Evolutionary conservation across 2,888 invertebrate genomes (phyloP), one percentile per base, ranked within the genome.

Genomic region (Andrena dorsata): DNA sequence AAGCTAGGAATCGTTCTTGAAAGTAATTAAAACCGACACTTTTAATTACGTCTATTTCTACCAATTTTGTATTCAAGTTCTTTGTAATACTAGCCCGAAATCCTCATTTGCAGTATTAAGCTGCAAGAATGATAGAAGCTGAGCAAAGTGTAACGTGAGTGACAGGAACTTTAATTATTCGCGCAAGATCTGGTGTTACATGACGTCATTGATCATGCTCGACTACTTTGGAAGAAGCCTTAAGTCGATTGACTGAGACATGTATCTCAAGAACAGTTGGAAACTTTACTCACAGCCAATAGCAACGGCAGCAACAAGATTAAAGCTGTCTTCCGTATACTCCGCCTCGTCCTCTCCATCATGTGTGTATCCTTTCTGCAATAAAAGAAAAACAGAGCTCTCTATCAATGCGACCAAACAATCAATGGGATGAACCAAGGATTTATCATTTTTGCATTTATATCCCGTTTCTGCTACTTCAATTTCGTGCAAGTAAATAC

Each of bases 271-370:
- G 20, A 20, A 51, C 20, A 26, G 56, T 26, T 51, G n/a, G 10
- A 64, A 68, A 53, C 20, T 80, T 77, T 92, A 94, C 94, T 93
- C 88, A 94, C 94, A 63, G 91, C 91, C 86, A 94, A 86, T 85
- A 93, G 84, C 72, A 93, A 83, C 75, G 92, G 90, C 90, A 93
- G 89, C 87, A 92, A 88, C 73, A 92, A 82, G 75, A 91, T 89
- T 86, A 93, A 85, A 76, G 88, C 82, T 70, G 90, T 92, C 89
- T 90, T 93, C 84, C 93, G 90, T 92, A 92, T 91, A 92, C 90
- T 92, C 90, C 93, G 90, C 90, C 93, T 89, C 92, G 93, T 93
- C 90, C 91, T 92, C 88, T 93, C 93, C 94, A 94, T 94, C 88
- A 80, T 91, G 80, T 77, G 80, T 85, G 70, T 84, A 83, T 90